phyloP scores from a whole-genome alignment of 2,888 invertebrate species.

The Tenodera sinensis region DNA sequence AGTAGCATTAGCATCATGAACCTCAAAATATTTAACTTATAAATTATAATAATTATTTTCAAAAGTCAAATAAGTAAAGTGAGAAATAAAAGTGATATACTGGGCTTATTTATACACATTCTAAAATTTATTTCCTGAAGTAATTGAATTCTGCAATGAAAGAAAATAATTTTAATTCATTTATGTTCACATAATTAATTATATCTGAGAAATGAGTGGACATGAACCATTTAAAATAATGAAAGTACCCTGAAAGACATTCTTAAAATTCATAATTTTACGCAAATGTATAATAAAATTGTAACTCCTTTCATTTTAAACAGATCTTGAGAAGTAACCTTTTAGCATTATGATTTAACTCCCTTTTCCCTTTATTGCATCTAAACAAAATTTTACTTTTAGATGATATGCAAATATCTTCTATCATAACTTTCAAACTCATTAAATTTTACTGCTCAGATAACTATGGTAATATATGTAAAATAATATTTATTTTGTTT shows the following conservation, averaged over 20 bases:
- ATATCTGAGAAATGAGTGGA: background rate
- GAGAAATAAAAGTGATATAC: too few species aligned
- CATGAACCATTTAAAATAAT: conserved; percentile 5
- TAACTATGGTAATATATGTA: background rate
- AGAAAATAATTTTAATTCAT: too few species aligned
- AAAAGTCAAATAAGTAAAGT: too few species aligned
- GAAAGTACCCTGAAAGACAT: background rate
- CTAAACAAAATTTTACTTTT: background rate
- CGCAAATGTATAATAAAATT: background rate
- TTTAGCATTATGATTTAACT: background rate
- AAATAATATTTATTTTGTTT: background rate
- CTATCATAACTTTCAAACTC: too few species aligned
- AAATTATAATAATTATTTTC: too few species aligned
- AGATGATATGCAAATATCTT: background rate
- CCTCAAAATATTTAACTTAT: background rate
- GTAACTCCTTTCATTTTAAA: background rate
- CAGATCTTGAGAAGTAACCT: too few species aligned
- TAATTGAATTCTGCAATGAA: too few species aligned
- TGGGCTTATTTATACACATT: background rate
- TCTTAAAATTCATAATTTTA: background rate
- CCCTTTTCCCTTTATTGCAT: background rate
- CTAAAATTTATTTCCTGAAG: background rate
- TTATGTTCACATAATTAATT: too few species aligned
- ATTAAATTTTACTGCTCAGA: background rate
- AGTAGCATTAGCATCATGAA: background rate